Evolutionary conservation across 2,113 vertebrate genomes (phyloP), one percentile per base, ranked within the genome.

Genomic region (Hypanus sabinus): DNA sequence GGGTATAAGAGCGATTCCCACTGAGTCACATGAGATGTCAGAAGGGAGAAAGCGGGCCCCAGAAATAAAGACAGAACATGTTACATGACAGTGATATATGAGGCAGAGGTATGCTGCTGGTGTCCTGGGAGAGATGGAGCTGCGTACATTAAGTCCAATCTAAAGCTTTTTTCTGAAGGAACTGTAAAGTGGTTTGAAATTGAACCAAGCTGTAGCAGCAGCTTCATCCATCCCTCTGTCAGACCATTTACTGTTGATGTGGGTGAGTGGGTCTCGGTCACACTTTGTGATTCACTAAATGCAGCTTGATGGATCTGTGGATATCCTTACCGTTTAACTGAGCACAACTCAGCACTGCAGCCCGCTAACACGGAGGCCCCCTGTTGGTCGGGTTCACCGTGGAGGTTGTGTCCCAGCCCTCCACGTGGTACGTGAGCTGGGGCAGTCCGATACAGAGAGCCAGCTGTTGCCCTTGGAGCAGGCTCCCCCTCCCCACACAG

Each of bases 151-250:
- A 93, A 55, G 68, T 73, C 38, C 30, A 71, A 92, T 92, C 33
- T 71, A 30, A 75, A 75, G 68, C 68, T 70, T 73, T n/a, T 75
- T 33, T 73, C 68, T 73, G 91, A 75, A 55, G 70, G 68, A 73
- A 38, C 91, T 93, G 38, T 30, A 93, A 73, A 93, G 90, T 93
- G 90, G 62, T 73, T 93, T 93, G 33, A 93, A 93, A 75, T 75
- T 73, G 68, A 71, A 73, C 36, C 62, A 20, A 24, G 33, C 22
- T 73, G 9, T 68, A 38, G 68, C 88, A 70, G 88, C 16, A 91
- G 88, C 38, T 38, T 83, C 88, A 91, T 91, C 36, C 33, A 30
- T 75, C 68, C 91, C 90, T 27, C 68, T 6, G 90, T 93, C 24
- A 24, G 46, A 24, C 60, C 36, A 93, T 33, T 92, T 71, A 92